Conservation (phyloP, 2,888 invertebrate genomes). For the Hirtodrosophila histrioides region DNA sequence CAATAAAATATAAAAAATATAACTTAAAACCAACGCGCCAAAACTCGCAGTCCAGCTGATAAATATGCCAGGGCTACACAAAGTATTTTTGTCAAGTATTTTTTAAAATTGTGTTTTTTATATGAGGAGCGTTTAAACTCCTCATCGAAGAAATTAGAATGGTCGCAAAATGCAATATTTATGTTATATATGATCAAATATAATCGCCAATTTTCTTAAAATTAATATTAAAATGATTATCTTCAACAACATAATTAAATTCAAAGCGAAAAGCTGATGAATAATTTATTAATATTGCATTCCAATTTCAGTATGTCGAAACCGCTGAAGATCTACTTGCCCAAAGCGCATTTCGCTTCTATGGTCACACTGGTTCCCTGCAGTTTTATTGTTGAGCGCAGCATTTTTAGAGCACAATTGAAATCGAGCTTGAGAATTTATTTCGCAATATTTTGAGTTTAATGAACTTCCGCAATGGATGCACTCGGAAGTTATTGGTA, state of each 20-base stretch:
- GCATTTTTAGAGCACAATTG: not conserved
- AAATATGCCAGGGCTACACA: conserved; percentile 8
- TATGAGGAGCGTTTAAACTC: too few species aligned
- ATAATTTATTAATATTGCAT: too few species aligned
- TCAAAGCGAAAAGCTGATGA: too few species aligned
- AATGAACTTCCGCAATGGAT: conserved; percentile 18
- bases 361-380: conserved; percentile 19
- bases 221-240: too few species aligned
- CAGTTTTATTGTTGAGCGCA: conserved; percentile 12
- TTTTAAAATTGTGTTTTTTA: not conserved
- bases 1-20: not conserved
- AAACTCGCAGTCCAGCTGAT: conserved; percentile 29
- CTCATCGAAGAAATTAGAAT: too few species aligned
- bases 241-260: too few species aligned
- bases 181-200: too few species aligned
- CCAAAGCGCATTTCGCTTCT: not conserved
- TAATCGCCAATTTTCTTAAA: too few species aligned
- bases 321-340: too few species aligned
- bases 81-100: not conserved
- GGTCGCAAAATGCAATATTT: too few species aligned
- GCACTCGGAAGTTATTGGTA: conserved; percentile 40
- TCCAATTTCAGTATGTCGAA: too few species aligned
- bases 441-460: not conserved
- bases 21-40: conserved; percentile 34
- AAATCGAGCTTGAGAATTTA: not conserved